Conservation (phyloP, 1,140 invertebrate species). For the Cyclargus thomasi region DNA sequence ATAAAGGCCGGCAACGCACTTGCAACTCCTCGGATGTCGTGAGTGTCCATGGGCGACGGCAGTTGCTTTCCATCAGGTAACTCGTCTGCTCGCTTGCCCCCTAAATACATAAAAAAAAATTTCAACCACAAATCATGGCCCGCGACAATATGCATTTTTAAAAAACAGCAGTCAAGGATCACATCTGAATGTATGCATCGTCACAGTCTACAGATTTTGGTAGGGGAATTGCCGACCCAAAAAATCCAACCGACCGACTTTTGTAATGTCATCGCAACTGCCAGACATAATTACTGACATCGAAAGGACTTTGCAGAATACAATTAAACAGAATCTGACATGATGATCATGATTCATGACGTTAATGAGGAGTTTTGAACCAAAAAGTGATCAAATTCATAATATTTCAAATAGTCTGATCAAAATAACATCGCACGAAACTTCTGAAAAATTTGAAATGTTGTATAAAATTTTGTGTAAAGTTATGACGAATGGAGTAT, state of each 20-base stretch:
- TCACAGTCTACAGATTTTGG: conserved; percentile 22
- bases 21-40: no score
- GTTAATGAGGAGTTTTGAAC: not conserved
- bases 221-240: conserved; percentile 2
- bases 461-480: no score
- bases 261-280: not conserved
- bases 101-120: not conserved
- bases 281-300: not conserved
- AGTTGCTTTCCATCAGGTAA: no score
- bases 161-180: not conserved
- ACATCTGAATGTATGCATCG: conserved; percentile 7
- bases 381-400: no score
- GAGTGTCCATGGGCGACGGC: no score
- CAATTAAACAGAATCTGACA: not conserved
- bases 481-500: no score
- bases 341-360: not conserved
- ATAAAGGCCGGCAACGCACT: no score
- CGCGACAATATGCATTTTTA: not conserved
- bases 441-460: no score
- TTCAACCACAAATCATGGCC: not conserved
- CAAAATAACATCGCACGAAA: no score
- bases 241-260: not conserved
- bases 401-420: no score
- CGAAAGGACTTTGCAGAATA: not conserved
- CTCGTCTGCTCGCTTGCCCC: no score